A percentile compares a stretch with the other conserved stretches of the same genome.
phyloP scores from a whole-genome alignment of 2,797 vertebrate genomes.

The Urosaurus nigricauda region DNA sequence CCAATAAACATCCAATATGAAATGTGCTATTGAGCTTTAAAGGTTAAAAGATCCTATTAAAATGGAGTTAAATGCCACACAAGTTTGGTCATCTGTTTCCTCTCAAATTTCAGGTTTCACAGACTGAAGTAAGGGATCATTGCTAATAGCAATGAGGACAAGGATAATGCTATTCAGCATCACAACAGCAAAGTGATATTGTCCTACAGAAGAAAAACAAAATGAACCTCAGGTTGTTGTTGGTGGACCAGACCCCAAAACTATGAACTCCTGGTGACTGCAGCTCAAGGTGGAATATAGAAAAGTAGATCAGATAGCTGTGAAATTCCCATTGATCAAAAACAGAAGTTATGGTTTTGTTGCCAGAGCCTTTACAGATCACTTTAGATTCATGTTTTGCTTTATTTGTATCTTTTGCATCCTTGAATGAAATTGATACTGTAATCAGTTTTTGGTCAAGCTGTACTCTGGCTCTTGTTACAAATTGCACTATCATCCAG shows the following conservation, averaged over 20 bases:
- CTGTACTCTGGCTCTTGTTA: constrained; percentile 35
- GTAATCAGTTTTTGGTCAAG: constrained; percentile 1
- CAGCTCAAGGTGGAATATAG: background rate
- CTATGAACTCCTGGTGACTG: background rate
- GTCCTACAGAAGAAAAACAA: background rate
- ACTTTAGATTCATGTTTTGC: constrained; percentile 33
- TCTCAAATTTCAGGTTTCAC: background rate
- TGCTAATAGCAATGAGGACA: background rate
- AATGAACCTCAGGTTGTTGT: background rate
- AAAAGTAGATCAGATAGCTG: constrained; percentile 7
- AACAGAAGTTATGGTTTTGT: background rate
- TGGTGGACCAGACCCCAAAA: background rate
- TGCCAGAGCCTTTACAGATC: constrained; percentile 21
- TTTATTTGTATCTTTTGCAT: constrained; percentile 41
- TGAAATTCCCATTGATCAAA: background rate
- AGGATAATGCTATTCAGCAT: background rate
- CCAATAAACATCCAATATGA: background rate
- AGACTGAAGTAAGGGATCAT: background rate
- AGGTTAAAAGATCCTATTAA: background rate
- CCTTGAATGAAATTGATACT: constrained; percentile 37
- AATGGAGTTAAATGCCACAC: background rate
- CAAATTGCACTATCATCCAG: constrained; percentile 26
- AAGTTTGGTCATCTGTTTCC: constrained; percentile 7
- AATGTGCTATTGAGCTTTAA: background rate
- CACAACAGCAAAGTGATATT: background rate